Conservation (phyloP, 2,888 invertebrate genomes). For the Nemurella pictetii region DNA sequence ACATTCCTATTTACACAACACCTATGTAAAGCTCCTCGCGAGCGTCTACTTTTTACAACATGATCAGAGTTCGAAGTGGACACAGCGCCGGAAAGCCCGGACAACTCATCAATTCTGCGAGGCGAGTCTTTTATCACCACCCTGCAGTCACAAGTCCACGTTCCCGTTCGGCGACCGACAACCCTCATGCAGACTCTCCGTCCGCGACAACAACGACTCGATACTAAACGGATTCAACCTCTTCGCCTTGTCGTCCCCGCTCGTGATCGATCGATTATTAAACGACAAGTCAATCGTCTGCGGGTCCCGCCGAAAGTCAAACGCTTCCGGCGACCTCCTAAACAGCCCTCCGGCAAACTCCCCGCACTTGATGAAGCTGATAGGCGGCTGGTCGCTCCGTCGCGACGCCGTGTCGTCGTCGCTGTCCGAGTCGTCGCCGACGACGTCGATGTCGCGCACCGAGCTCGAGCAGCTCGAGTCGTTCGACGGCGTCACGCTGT, state of each 20-base stretch:
- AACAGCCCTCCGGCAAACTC: neutral
- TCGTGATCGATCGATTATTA: conserved; percentile 23
- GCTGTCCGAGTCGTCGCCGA: conserved; percentile 74
- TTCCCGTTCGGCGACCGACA: neutral
- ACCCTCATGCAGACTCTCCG: conserved; percentile 21
- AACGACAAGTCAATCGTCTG: conserved; percentile 25
- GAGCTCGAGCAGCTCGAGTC: conserved; percentile 27
- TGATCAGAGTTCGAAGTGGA: neutral
- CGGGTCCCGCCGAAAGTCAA: conserved; percentile 13
- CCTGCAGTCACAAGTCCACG: neutral
- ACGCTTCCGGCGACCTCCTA: conserved; percentile 3
- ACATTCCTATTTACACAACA: neutral
- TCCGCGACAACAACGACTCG: conserved; percentile 78
- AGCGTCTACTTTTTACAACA: neutral
- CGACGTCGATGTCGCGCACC: conserved; percentile 66
- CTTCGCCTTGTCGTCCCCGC: conserved; percentile 60
- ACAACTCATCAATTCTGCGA: neutral
- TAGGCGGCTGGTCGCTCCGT: conserved; percentile 26
- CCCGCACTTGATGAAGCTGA: conserved; percentile 18
- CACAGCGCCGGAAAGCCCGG: neutral
- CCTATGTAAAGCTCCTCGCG: too few relatives aligned
- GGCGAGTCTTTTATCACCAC: neutral
- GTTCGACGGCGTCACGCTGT: conserved; percentile 15
- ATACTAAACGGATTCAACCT: conserved; percentile 85
- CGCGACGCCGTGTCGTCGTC: conserved; percentile 59